Base-by-base conservation (phyloP, 2,888 invertebrate species). In the Agelastica alni region DNA sequence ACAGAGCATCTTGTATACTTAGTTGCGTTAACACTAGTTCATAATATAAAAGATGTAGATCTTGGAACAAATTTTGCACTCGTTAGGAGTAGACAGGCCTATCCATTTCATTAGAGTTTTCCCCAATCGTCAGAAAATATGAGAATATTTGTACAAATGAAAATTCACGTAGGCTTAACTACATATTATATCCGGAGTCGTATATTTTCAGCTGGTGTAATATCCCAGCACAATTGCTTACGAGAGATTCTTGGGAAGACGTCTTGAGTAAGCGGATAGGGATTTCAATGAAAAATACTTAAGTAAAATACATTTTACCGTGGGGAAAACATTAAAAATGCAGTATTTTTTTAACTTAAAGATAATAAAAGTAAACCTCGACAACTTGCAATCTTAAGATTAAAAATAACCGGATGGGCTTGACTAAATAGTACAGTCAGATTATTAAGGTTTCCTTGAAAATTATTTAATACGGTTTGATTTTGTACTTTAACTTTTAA, bases 111-210 rank as follows among this genome's bases (percentile, higher is more conserved):
- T 48, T 48, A 48, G 39, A 48, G 39, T 31, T 48, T 39, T 17
- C 48, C 28, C 39, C 18, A 48, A 39, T 48, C 39, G 48, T 13
- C 12, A 48, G 20, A 39, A 48, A 48, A 48, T 48, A 20, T 36
- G 30, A 18, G 31, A 37, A 30, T 48, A 48, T 48, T 48, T 39
- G 31, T 31, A 31, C 39, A 39, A 20, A 48, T 39, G 48, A 48
- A 48, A 48, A 48, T 31, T 48, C 47, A 39, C 47, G 47, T 47
- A 47, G 47, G 39, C 47, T 18, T 39, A 47, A 47, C 47, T 48
- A 39, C 48, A 48, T 31, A 41, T 39, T 48, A 48, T 48, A 48
- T 48, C 39, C 47, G 37, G 5, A 30, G 47, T 28, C n/a, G n/a
- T 18, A 18, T 18, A 47, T 47, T 20, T 30, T 31, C 34, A 26